Percentiles rank a stretch among this genome's conserved stretches.
Evolutionary conservation across 2,797 vertebrate species (phyloP).

Genomic region (Hemitrygon akajei): DNA sequence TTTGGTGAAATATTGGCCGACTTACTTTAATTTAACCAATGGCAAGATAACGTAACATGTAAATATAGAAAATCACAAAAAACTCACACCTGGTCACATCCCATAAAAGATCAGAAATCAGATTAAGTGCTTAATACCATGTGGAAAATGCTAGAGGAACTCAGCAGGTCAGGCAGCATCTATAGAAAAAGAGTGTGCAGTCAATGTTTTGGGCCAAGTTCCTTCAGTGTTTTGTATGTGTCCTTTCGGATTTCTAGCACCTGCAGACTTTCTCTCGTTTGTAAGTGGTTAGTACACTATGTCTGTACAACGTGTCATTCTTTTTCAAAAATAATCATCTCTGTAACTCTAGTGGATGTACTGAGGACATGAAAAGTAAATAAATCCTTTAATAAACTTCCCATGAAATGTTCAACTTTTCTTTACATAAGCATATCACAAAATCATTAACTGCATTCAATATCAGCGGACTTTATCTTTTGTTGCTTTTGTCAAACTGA

Average conservation of each 20-base stretch:
- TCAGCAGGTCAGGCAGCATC: no score
- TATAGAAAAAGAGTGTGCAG: no score
- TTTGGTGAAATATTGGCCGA: background rate
- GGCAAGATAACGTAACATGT: background rate
- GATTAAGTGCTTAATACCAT: background rate
- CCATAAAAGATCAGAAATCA: background rate
- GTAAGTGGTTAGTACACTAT: background rate
- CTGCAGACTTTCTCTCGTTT: no score
- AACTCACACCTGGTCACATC: background rate
- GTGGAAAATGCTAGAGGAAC: no score
- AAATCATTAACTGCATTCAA: conserved; percentile 12
- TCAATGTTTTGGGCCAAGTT: no score
- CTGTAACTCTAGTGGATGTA: background rate
- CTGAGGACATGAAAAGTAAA: background rate
- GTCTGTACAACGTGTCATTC: background rate
- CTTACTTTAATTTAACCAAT: background rate
- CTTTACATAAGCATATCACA: background rate
- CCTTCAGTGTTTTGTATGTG: no score
- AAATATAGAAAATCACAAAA: background rate
- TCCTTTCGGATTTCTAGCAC: no score
- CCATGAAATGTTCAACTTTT: background rate
- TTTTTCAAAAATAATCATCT: conserved; percentile 16
- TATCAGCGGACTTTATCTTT: background rate
- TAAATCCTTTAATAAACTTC: background rate
- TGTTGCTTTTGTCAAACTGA: background rate